phyloP scores from a whole-genome alignment of 2,888 invertebrate genomes.

The Pseudolycoriella hygida region DNA sequence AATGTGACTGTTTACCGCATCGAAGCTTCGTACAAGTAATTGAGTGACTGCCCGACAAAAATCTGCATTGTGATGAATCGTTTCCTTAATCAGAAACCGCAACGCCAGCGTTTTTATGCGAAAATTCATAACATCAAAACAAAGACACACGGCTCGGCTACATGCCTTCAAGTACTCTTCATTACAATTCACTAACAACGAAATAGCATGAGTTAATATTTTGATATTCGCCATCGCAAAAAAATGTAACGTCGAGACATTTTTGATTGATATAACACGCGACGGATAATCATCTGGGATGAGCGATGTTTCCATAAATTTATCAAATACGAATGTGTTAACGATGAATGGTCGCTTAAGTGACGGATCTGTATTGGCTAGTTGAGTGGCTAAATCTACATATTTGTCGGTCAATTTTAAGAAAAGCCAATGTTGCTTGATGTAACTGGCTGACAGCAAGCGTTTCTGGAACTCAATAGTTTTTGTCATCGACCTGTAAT shows the following conservation, averaged over 20 bases:
- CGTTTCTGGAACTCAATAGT: constrained; percentile 14
- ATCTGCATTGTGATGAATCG: too few relatives aligned
- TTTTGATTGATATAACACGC: neutral
- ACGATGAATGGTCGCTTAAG: neutral
- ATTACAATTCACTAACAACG: too few relatives aligned
- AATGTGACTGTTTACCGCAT: too few relatives aligned
- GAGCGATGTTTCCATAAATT: neutral
- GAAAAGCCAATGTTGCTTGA: constrained; percentile 20
- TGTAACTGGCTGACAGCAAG: constrained; percentile 19
- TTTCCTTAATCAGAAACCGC: too few relatives aligned
- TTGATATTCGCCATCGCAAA: neutral
- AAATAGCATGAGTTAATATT: too few relatives aligned
- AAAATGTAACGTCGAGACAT: neutral
- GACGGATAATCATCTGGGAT: neutral
- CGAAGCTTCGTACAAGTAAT: too few relatives aligned
- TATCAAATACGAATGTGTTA: constrained; percentile 1
- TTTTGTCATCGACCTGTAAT: neutral
- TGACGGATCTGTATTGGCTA: neutral
- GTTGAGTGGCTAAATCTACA: constrained; percentile 8
- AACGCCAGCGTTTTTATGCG: too few relatives aligned
- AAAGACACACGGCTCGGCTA: too few relatives aligned
- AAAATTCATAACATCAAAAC: too few relatives aligned
- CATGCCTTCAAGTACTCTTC: too few relatives aligned
- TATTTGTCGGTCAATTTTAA: constrained; percentile 16
- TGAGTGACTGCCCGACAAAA: too few relatives aligned